These are phyloP conservation scores for Cladorhizidae sp. DNA, from an alignment of 37 sponge, comb jelly and placozoan species.

Conservation along the genomic window DNA sequence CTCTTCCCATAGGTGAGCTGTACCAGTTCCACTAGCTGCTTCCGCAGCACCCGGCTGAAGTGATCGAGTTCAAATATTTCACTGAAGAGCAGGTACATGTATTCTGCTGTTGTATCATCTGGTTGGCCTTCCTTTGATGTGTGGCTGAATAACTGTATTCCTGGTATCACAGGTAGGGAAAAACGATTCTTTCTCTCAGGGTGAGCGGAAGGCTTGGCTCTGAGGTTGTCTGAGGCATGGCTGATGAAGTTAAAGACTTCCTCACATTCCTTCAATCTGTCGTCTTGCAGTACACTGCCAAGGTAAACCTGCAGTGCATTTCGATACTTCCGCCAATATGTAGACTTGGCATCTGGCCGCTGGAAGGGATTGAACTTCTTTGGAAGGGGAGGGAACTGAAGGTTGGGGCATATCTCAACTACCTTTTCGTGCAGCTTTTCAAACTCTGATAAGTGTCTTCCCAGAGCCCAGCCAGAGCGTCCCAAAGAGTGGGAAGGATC, in stretches of 20 bases:
- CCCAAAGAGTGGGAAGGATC: background rate
- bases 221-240: slow-evolving; percentile 56
- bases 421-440: slow-evolving; percentile 74
- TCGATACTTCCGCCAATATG: slow-evolving; percentile 63
- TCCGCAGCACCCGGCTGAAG: slow-evolving; percentile 59
- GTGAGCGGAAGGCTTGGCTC: slow-evolving; percentile 11
- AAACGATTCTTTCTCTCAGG: slow-evolving; percentile 17
- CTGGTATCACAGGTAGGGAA: slow-evolving; percentile 6
- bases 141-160: background rate
- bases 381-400: slow-evolving; percentile 53
- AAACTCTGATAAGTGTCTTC: slow-evolving; percentile 73
- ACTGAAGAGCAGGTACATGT: slow-evolving; percentile 68
- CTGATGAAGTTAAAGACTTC: slow-evolving; percentile 82
- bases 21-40: slow-evolving; percentile 76
- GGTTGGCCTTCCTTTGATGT: slow-evolving; percentile 15
- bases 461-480: slow-evolving; percentile 80
- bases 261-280: slow-evolving; percentile 63
- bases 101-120: slow-evolving; percentile 56
- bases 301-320: slow-evolving; percentile 56
- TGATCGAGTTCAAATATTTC: slow-evolving; percentile 91
- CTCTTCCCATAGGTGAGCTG: slow-evolving; percentile 87
- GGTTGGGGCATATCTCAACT: slow-evolving; percentile 32
- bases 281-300: slow-evolving; percentile 29
- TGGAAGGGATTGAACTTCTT: slow-evolving; percentile 30
- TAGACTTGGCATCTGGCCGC: slow-evolving; percentile 18